Conservation (phyloP, 2,888 invertebrate genomes). For the Cephalotes varians region DNA sequence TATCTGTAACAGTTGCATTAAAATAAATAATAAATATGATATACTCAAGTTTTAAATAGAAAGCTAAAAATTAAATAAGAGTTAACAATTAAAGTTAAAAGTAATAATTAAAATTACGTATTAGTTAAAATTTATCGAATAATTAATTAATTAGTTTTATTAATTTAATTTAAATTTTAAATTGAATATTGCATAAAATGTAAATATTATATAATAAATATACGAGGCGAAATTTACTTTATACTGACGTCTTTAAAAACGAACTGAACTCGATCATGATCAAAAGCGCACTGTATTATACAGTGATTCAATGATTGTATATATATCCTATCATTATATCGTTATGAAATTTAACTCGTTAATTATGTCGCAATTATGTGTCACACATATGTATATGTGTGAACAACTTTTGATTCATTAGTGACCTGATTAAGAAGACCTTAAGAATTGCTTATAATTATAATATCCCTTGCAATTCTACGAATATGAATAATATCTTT, state of each 20-base stretch:
- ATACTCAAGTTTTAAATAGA: not conserved
- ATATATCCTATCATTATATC: constrained; percentile 45
- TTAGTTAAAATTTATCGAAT: not conserved
- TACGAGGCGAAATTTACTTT: constrained; percentile 50
- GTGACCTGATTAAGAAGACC: constrained; percentile 34
- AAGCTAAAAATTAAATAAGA: not conserved
- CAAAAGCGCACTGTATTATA: constrained; percentile 54
- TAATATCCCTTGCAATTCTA: not conserved
- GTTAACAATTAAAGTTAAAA: too few relatives aligned
- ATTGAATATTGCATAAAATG: not conserved
- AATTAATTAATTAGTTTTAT: not conserved
- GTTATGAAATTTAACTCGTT: constrained; percentile 57
- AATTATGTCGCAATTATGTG: constrained; percentile 35
- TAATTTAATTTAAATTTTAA: constrained; percentile 13
- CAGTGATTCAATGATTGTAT: constrained; percentile 32
- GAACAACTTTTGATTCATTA: constrained; percentile 19
- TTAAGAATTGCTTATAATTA: not conserved
- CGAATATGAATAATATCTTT: not conserved
- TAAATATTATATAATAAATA: not conserved
- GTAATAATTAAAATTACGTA: too few relatives aligned
- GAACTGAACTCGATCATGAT: constrained; percentile 47
- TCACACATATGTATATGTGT: not conserved
- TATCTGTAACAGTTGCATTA: not conserved
- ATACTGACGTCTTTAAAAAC: not conserved
- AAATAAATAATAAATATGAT: not conserved